Base-by-base conservation (phyloP, 2,113 vertebrate genomes). In the Suncus etruscus region DNA sequence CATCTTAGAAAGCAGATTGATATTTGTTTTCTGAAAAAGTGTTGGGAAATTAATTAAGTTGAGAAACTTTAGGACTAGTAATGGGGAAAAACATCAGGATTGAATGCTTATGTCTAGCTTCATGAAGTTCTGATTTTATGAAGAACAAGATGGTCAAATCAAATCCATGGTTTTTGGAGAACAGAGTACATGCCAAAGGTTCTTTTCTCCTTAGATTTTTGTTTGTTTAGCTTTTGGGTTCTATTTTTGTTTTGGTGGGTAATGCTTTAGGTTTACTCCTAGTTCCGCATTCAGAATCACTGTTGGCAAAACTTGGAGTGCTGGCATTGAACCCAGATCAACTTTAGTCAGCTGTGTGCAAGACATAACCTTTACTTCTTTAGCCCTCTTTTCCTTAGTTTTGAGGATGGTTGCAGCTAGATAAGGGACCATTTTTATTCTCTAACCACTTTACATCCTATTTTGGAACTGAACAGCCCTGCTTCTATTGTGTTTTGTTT, bases 401-500 rank as follows among this genome's bases (percentile, higher is more conserved):
- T 22, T 61, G 15, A 20, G 58, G 9, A 16, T 10, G 54, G 25
- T 50, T 20, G 58, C 47, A 69, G 48, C 45, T 73, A 4, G 20
- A 87, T 83, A 89, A 20, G 77, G 48, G 6, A 11, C 3, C 0
- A 77, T 31, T 74, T 92, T 61, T 51, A 78, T 69, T 86, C 58
- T 32, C 31, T 39, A 65, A 1, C 58, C 27, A 66, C 27, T 66
- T 15, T 18, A 80, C 14, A 85, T n/a, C 18, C 20, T 15, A 3
- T 85, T 87, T 79, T 89, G 31, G 6, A 92, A 74, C 12, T 47
- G 50, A 65, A 58, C 69, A 58, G 3, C 22, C 3, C 45, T 91
- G 66, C 20, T 73, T 92, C 69, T 83, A 61, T 29, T 54, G 83
- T 61, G 16, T 61, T 73, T 86, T 91, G 58, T 61, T 61, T 61